These are phyloP conservation scores for Acinonyx jubatus DNA, from an alignment of 2,113 vertebrate genomes.

Conservation along the genomic window DNA sequence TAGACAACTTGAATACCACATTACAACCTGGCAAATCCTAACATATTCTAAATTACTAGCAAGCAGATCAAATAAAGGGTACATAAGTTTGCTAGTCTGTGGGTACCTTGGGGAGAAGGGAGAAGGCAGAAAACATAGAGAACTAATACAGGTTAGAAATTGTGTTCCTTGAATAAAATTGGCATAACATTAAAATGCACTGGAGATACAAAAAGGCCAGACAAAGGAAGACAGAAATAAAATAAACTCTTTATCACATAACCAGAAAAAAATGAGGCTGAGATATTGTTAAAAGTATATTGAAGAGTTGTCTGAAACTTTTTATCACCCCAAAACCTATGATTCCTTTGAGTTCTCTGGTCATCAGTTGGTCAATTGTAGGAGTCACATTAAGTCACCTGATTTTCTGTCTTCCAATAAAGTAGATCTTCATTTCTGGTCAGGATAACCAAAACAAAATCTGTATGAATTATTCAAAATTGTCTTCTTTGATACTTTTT, in stretches of 20 bases:
- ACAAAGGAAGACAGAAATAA: neutral
- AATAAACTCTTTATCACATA: neutral
- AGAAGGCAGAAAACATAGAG: neutral
- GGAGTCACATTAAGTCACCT: neutral
- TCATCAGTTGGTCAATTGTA: neutral
- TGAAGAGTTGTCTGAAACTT: neutral
- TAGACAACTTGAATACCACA: neutral
- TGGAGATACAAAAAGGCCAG: neutral
- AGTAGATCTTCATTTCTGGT: conserved; percentile 17
- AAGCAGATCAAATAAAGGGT: neutral
- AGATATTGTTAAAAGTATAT: neutral
- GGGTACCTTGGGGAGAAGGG: neutral
- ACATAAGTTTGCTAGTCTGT: neutral
- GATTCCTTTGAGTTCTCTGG: neutral
- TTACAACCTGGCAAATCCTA: neutral
- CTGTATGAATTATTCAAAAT: neutral
- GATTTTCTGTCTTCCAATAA: neutral
- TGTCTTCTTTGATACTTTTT: neutral
- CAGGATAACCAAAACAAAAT: neutral
- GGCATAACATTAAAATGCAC: neutral
- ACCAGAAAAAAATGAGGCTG: neutral
- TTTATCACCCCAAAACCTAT: neutral
- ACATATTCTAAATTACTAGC: conserved; percentile 14
- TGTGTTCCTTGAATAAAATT: neutral
- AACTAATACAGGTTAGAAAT: neutral